Evolutionary conservation across 2,888 invertebrate species (phyloP), one percentile per base, ranked within the genome.

Genomic region (Meganola albula): DNA sequence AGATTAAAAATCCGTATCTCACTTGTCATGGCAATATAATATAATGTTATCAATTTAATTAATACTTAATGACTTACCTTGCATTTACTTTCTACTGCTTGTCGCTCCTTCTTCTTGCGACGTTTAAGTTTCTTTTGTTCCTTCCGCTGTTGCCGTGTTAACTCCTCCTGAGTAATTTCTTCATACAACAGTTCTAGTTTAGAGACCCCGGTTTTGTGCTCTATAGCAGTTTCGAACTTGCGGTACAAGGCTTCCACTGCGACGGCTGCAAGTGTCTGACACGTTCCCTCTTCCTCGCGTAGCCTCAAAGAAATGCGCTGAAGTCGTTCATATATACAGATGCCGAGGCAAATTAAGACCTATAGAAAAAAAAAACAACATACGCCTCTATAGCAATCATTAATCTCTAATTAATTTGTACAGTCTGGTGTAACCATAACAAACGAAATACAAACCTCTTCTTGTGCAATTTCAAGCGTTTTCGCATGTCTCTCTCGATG

Each of bases 391-490:
- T n/a, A 6, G 4, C 16, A 16, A 16, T 16, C 16, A 16, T 16
- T 16, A 16, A 16, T 6, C 16, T 4, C 16, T 16, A 16, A 16
- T 5, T 16, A 16, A 16, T 7, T 16, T 16, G 4, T 4, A 16
- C 4, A 16, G 7, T 7, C 16, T 16, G 4, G 9, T 21, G 23
- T 23, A 16, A 10, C 11, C 4, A 18, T 18, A 8, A 1, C 10
- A 2, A 24, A 10, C 10, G 5, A 24, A 29, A 7, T 10, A 53
- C 47, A 49, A 38, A 76, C 85, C 85, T 98, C 97, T 78, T 97
- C 97, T 79, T 98, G 97, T 53, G 97, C 97, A 48, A 97, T 96
- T 87, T 97, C 97, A 56, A 98, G 80, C n/a, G 97, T 97, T 82
- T 97, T 97, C 4, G 97, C 97, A 72, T 98, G 97, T 34, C 97